Percentiles rank a stretch among this genome's conserved stretches.
These are phyloP conservation scores for Mus minutoides DNA, from an alignment of 2,797 vertebrate genomes.

Conservation along the genomic window DNA sequence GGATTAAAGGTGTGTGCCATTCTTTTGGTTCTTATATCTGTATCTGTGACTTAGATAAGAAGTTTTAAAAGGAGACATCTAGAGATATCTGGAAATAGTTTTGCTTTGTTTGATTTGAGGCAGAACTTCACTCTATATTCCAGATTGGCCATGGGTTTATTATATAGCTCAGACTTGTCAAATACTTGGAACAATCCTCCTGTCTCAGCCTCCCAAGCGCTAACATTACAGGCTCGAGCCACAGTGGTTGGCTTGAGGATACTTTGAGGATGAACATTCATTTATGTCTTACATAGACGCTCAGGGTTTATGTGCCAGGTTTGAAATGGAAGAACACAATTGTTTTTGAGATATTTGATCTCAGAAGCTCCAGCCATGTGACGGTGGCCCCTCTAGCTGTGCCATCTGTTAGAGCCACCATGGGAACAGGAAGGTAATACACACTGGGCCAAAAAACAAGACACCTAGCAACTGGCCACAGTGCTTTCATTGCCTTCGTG, in stretches of 20 bases:
- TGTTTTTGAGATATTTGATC: neutral
- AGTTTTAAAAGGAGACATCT: neutral
- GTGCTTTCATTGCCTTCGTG: neutral
- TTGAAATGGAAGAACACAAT: slow-evolving; percentile 24
- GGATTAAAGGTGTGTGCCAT: no score
- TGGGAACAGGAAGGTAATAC: neutral
- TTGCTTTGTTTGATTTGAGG: neutral
- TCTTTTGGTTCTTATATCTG: neutral
- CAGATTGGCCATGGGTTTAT: neutral
- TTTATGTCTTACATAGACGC: neutral
- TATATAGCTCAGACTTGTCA: neutral
- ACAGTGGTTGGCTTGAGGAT: neutral
- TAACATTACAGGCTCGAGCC: no score
- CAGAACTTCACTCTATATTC: neutral
- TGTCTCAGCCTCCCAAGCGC: neutral
- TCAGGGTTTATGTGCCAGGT: neutral
- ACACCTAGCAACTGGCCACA: neutral
- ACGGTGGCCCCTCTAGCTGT: neutral
- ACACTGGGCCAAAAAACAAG: neutral
- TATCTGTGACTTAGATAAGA: neutral
- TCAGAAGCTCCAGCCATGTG: neutral
- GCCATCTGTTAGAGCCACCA: neutral
- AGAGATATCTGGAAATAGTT: neutral
- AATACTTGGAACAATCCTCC: neutral
- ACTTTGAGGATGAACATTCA: neutral